Percentiles rank a stretch among this genome's conserved stretches.
Conservation (phyloP, 2,888 invertebrate genomes). For the Lycaena phlaeas region DNA sequence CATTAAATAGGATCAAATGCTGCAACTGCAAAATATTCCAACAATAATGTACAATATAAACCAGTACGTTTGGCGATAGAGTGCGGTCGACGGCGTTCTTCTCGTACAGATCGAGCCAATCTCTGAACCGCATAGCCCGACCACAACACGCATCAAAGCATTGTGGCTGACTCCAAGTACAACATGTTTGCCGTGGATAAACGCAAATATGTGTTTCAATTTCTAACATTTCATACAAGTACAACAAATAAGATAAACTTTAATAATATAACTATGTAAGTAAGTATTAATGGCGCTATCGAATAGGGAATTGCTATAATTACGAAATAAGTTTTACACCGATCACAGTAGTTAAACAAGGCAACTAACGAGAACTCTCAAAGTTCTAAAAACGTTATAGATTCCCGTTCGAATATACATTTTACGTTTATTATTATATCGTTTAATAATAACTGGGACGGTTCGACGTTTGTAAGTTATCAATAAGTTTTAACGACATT, state of each 20-base stretch:
- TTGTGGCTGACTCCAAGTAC: constrained; percentile 42
- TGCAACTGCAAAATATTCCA: neutral
- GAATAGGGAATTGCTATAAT: neutral
- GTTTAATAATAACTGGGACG: too few relatives aligned
- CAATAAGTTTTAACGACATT: too few relatives aligned
- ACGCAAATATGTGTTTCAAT: constrained; percentile 29
- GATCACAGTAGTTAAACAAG: neutral
- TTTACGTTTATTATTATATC: neutral
- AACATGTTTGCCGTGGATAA: constrained; percentile 34
- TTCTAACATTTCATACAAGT: constrained; percentile 16
- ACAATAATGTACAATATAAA: neutral
- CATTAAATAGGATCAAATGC: neutral
- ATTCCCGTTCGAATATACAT: neutral
- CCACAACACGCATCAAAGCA: constrained; percentile 67
- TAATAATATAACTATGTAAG: neutral
- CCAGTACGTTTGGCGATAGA: constrained; percentile 13
- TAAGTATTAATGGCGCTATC: too few relatives aligned
- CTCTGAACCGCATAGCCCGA: constrained; percentile 54
- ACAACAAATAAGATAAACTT: neutral
- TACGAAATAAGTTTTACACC: neutral
- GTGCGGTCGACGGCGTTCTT: constrained; percentile 35
- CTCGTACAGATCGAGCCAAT: constrained; percentile 57
- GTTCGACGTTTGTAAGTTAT: too few relatives aligned
- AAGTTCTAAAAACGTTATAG: constrained; percentile 3
- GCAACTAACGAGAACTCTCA: neutral